phyloP scores from a whole-genome alignment of 2,113 vertebrate species.

The Peucedramus taeniatus region DNA sequence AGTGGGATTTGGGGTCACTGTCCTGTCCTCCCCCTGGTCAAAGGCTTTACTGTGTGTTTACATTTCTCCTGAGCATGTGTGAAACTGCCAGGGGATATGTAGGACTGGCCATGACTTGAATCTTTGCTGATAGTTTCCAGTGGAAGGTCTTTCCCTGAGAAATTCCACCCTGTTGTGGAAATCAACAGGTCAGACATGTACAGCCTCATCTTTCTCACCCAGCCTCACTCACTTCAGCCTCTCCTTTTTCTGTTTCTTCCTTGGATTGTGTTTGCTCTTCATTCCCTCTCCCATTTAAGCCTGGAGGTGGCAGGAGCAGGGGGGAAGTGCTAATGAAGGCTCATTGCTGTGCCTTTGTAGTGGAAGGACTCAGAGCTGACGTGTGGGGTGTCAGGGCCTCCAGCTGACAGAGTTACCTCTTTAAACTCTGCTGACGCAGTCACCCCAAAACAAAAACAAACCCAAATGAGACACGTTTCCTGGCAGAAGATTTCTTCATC shows the following conservation, averaged over 20 bases:
- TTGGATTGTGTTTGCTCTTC: background rate
- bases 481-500: constrained; percentile 6
- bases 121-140: background rate
- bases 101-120: background rate
- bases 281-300: background rate
- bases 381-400: background rate
- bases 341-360: background rate
- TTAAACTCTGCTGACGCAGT: constrained; percentile 44
- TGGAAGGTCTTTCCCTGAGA: background rate
- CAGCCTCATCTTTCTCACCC: background rate
- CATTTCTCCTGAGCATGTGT: background rate
- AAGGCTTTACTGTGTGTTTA: background rate
- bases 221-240: background rate
- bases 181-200: accelerated
- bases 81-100: background rate
- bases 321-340: constrained; percentile 26
- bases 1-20: accelerated
- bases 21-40: background rate
- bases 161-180: background rate
- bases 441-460: constrained; percentile 15
- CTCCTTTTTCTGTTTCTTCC: background rate
- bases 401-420: background rate
- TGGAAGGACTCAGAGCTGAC: constrained; percentile 11
- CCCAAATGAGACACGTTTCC: background rate
- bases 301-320: background rate